Conservation (phyloP, 2,113 vertebrate genomes). For the Platanista minor region DNA sequence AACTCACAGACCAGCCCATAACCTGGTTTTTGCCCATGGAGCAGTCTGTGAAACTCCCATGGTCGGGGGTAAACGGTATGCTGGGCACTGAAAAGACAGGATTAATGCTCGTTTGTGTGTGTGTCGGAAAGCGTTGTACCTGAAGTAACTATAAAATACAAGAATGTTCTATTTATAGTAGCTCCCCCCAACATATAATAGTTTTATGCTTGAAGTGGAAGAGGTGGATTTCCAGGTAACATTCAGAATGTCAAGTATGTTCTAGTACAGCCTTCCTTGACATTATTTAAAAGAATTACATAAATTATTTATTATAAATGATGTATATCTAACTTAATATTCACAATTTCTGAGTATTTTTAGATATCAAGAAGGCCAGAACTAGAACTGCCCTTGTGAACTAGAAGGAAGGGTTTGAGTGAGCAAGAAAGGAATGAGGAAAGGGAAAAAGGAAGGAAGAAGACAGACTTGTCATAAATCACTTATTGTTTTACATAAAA, state of each 20-base stretch:
- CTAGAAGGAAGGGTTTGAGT: background rate
- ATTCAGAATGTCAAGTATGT: background rate
- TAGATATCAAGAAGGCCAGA: background rate
- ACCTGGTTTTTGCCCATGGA: background rate
- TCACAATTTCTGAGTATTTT: background rate
- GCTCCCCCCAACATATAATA: background rate
- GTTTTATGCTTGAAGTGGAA: background rate
- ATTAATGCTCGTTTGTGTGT: background rate
- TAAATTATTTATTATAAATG: background rate
- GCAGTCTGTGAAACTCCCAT: background rate
- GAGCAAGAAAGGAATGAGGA: background rate
- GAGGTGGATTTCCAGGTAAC: background rate
- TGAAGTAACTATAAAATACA: background rate
- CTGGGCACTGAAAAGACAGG: background rate
- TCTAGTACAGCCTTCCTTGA: background rate
- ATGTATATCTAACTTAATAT: background rate
- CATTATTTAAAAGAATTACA: background rate
- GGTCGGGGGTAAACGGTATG: background rate
- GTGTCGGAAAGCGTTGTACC: background rate
- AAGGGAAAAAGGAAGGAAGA: background rate
- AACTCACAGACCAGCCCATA: background rate
- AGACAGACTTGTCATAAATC: background rate
- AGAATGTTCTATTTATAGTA: background rate
- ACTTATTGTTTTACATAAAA: background rate
- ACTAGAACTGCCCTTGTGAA: background rate